These are phyloP conservation scores for Centruroides sculpturatus DNA, from an alignment of 1,140 invertebrate genomes.

Conservation along the genomic window DNA sequence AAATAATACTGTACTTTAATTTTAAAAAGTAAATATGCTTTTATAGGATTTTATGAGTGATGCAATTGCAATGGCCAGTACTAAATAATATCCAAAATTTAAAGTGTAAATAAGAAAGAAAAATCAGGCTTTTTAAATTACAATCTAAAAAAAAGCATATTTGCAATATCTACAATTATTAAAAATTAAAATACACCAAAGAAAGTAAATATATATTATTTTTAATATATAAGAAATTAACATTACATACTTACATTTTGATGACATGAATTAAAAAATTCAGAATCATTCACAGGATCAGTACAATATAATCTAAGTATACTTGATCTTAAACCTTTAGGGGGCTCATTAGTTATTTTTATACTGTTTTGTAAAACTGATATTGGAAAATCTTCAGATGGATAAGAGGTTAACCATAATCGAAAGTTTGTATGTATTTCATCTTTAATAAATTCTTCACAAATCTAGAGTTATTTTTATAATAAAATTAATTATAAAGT, in stretches of 20 bases:
- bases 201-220: not conserved
- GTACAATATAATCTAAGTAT: slow-evolving; percentile 54
- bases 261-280: slow-evolving; percentile 73
- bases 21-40: too few relatives aligned
- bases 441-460: slow-evolving; percentile 31
- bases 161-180: too few relatives aligned
- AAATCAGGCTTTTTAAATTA: too few relatives aligned
- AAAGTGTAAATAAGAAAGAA: too few relatives aligned
- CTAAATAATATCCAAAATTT: too few relatives aligned
- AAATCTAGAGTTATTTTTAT: slow-evolving; percentile 9
- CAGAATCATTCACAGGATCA: slow-evolving; percentile 70
- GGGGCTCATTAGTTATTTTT: slow-evolving; percentile 41
- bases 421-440: slow-evolving; percentile 35
- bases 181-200: too few relatives aligned
- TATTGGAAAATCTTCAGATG: slow-evolving; percentile 36
- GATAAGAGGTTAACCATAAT: slow-evolving; percentile 40
- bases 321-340: slow-evolving; percentile 37
- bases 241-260: slow-evolving; percentile 36
- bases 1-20: too few relatives aligned
- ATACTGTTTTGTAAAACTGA: slow-evolving; percentile 38
- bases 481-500: too few relatives aligned
- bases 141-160: too few relatives aligned
- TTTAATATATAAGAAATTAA: not conserved
- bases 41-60: too few relatives aligned
- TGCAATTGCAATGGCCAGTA: too few relatives aligned